Evolutionary conservation across 2,797 vertebrate genomes (phyloP), one percentile per base, ranked within the genome.

Genomic region (Uromys caudimaculatus): DNA sequence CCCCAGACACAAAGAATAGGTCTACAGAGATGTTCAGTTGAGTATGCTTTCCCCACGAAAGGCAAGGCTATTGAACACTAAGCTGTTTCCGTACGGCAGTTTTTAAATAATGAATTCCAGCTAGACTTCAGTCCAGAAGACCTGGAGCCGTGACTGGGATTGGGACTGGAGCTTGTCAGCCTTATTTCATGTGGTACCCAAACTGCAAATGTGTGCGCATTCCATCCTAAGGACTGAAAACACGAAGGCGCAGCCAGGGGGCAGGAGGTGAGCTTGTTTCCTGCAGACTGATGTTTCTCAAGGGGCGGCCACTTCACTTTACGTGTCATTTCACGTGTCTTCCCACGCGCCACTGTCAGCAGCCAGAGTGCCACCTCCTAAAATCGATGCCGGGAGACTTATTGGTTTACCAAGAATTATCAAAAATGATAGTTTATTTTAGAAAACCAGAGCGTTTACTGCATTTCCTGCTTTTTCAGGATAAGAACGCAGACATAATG

Each of bases 31-130:
- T 58, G 6, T 56, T 91, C 44, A 16, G 2, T 2, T 38, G 56
- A 76, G 35, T 2, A 10, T 41, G 1, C 50, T 41, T 38, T 56
- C 38, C 44, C 24, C 21, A 41, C 56, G 52, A 29, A 50, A 78
- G 58, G 79, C 76, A 77, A 97, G 44, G 44, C 79, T 89, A 91
- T 52, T 47, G 19, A 76, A 76, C 21, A 35, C 64, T 91, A 47
- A 86, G 3, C 83, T 91, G 4, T 83, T 91, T 89, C n/a, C 27
- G 12, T 7, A n/a, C 6, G 44, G n/a, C 71, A 76, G 78, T 89
- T 90, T 95, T 85, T 56, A 92, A 90, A 82, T 50, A n/a, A 69
- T 54, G 23, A 86, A 77, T 95, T 90, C 60, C 84, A 82, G 75
- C 88, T 92, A 71, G 92, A 64, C 41, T 90, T 87, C n/a, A 92